These are phyloP conservation scores for Anoplius nigerrimus DNA, from an alignment of 2,888 invertebrate genomes.

Conservation along the genomic window DNA sequence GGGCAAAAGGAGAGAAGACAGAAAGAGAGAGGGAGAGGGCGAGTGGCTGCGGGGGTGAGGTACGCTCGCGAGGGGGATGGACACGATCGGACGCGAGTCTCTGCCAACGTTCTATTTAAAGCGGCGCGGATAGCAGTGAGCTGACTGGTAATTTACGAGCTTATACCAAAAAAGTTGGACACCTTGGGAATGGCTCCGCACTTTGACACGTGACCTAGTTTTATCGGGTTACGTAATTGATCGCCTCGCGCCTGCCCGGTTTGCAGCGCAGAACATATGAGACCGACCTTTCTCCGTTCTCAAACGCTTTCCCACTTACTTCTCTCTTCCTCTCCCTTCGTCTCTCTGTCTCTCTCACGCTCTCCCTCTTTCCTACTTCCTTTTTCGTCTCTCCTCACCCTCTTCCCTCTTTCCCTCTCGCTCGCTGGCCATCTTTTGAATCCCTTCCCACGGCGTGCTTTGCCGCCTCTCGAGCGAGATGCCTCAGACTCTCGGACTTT, in stretches of 20 bases:
- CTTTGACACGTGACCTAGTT: slow-evolving; percentile 74
- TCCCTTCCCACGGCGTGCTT: neutral
- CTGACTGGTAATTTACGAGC: slow-evolving; percentile 72
- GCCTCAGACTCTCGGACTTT: slow-evolving; percentile 28
- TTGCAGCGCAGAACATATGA: slow-evolving; percentile 45
- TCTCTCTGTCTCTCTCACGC: slow-evolving; percentile 4
- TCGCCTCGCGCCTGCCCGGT: slow-evolving; percentile 59
- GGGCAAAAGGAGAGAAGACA: neutral
- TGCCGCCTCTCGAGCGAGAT: neutral
- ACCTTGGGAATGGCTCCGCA: slow-evolving; percentile 69
- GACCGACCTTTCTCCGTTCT: slow-evolving; percentile 13
- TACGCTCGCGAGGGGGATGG: no score
- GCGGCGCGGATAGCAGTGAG: slow-evolving; percentile 63
- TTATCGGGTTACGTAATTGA: slow-evolving; percentile 71
- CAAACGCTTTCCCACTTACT: slow-evolving; percentile 11
- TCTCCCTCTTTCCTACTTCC: slow-evolving; percentile 7
- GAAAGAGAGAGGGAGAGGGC: slow-evolving; percentile 30
- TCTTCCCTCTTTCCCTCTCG: slow-evolving; percentile 1
- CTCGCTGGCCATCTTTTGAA: neutral
- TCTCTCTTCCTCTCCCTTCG: slow-evolving; percentile 12
- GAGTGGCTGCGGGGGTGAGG: slow-evolving; percentile 3
- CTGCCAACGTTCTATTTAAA: slow-evolving; percentile 73
- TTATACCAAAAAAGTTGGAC: slow-evolving; percentile 68
- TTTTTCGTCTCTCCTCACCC: neutral
- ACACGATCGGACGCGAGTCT: slow-evolving; percentile 56